Evolutionary conservation across 2,797 vertebrate species (phyloP).

Genomic region (Ctenopoma multispine): DNA sequence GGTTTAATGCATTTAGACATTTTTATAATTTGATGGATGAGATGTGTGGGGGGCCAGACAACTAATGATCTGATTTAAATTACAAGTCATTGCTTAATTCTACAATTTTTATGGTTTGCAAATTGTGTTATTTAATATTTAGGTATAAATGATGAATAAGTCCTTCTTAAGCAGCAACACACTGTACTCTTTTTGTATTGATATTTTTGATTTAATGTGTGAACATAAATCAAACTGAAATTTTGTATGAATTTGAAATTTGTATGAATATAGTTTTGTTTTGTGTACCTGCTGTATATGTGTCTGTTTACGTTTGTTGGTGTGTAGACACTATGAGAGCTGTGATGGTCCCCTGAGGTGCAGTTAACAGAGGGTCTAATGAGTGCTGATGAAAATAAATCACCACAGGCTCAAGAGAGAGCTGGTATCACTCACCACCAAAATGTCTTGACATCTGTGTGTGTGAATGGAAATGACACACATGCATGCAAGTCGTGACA

Average conservation of each 20-base stretch:
- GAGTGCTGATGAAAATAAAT: constrained; percentile 52
- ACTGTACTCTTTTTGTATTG: too few species aligned
- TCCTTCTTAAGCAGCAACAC: too few species aligned
- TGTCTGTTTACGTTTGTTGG: background rate
- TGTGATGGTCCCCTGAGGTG: constrained; percentile 21
- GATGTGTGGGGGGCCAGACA: background rate
- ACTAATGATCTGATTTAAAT: background rate
- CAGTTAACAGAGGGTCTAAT: constrained; percentile 48
- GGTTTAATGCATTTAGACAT: constrained; percentile 9
- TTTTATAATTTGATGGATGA: constrained; percentile 5
- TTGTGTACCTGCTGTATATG: too few species aligned
- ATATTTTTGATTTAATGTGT: too few species aligned
- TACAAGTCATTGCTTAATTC: background rate
- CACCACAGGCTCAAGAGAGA: constrained; percentile 12
- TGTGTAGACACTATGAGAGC: background rate
- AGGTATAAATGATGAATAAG: too few species aligned
- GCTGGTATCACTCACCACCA: constrained; percentile 46
- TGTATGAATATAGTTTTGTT: too few species aligned
- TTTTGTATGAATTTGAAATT: too few species aligned
- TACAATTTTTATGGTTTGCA: background rate
- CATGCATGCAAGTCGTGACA: constrained; percentile 6
- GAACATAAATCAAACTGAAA: too few species aligned
- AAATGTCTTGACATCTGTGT: background rate
- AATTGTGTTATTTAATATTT: background rate
- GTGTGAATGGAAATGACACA: background rate